Evolutionary conservation across 1,140 invertebrate genomes (phyloP).

Genomic region (Ylistrum balloti): DNA sequence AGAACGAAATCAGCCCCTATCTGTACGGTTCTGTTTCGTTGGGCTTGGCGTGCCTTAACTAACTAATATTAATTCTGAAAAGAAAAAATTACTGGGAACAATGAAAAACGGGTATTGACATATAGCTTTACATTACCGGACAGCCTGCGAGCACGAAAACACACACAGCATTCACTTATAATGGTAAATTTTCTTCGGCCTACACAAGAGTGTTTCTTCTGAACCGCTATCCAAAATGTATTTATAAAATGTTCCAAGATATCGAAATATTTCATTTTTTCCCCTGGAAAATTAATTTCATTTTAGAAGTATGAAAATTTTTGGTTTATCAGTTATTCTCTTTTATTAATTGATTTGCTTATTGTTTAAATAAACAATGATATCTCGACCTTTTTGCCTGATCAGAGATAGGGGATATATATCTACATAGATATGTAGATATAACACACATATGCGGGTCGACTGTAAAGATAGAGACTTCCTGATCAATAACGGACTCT

Average conservation of each 20-base stretch:
- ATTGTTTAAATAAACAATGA: not conserved
- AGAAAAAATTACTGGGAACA: not conserved
- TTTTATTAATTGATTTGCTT: not conserved
- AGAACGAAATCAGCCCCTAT: slow-evolving; percentile 11
- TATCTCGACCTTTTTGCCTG: not conserved
- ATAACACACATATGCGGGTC: not conserved
- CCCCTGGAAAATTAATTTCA: no score
- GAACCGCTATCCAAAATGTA: no score
- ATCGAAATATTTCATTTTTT: no score
- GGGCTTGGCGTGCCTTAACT: slow-evolving; percentile 1
- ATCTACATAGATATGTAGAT: not conserved
- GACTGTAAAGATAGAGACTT: not conserved
- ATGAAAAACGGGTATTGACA: not conserved
- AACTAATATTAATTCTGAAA: slow-evolving; percentile 15
- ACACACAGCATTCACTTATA: not conserved
- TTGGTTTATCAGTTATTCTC: not conserved
- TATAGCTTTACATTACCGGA: not conserved
- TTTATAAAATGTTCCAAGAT: no score
- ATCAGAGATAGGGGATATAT: not conserved
- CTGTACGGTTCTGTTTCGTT: not conserved
- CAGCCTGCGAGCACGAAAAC: not conserved
- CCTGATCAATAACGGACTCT: not conserved
- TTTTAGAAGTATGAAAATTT: not conserved
- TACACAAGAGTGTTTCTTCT: no score
- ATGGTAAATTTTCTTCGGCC: no score